These are phyloP conservation scores for Oxygymnocypris stewartii DNA, from an alignment of 2,113 vertebrate species.

Conservation along the genomic window DNA sequence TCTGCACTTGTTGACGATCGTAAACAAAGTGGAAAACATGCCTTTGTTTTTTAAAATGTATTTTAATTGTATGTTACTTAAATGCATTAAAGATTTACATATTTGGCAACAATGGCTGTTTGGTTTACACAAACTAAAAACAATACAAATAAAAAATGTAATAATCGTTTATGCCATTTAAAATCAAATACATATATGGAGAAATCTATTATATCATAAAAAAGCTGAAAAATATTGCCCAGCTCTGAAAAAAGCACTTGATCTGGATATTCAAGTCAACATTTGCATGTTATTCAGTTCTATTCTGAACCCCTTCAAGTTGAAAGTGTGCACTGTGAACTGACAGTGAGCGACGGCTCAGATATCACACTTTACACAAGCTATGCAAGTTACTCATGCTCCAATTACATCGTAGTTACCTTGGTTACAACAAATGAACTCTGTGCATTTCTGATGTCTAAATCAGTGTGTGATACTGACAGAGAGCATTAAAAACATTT, in stretches of 20 bases:
- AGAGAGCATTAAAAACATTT: slow-evolving; percentile 2
- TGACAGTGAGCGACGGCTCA: not conserved
- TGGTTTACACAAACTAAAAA: not conserved
- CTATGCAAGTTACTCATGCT: slow-evolving; percentile 25
- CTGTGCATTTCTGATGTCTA: not conserved
- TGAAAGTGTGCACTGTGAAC: not conserved
- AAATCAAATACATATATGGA: not conserved
- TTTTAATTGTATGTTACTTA: not conserved
- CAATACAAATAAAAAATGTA: not conserved
- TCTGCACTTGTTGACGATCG: not conserved
- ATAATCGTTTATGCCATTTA: not conserved
- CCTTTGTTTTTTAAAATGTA: not conserved
- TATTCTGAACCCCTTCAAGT: not conserved
- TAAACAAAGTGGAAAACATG: not conserved
- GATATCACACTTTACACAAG: slow-evolving; percentile 14
- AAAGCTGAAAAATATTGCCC: not conserved
- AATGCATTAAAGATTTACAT: too few species aligned
- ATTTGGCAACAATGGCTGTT: not conserved
- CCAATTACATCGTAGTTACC: slow-evolving; percentile 17
- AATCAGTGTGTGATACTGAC: not conserved
- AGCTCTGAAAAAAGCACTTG: not conserved
- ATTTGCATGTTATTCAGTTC: not conserved
- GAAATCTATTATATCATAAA: not conserved
- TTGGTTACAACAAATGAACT: slow-evolving; percentile 19
- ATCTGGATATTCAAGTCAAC: not conserved